Base-by-base conservation (phyloP, 2,113 vertebrate genomes). In the Aegotheles bennettii region DNA sequence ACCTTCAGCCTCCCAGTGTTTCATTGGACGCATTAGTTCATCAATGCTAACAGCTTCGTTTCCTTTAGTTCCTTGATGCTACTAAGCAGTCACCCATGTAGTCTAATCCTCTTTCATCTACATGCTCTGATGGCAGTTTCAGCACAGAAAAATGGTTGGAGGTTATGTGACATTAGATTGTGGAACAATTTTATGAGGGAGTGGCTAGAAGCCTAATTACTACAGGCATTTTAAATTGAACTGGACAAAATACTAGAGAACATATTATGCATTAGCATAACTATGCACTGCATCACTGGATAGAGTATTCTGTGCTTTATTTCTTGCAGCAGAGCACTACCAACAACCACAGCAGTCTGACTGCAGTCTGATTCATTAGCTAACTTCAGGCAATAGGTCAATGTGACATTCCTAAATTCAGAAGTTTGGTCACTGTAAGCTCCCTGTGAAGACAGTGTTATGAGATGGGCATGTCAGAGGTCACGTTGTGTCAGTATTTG, bases 151-250 rank as follows among this genome's bases (percentile, higher is more conserved):
- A 91, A 86, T 89, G 42, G 47, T 89, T 94, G 82, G 83, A 87
- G 79, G 65, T 94, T 95, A 75, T 75, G 51, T 89, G 94, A 40
- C 57, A 76, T 82, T 82, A 87, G 43, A 35, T 33, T 64, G 86
- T 87, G 51, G 80, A 94, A 88, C 61, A 81, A 33, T 93, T 96
- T 90, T 84, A 69, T 33, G 45, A 82, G 60, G 83, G 79, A 96
- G 86, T 93, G 83, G 71, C 85, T 92, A 70, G 75, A 74, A 91
- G 59, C 68, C 68, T 94, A 91, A 96, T 94, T 95, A 71, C 51
- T 94, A 90, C 83, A 93, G 92, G 75, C 83, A 42, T 90, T 93
- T 93, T 88, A 87, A 94, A 95, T 84, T 90, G 56, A 86, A 95
- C 85, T 84, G 82, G 82, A 90, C 71, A 88, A 93, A 96, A 90